These are phyloP conservation scores for Tridacna gigas DNA, from an alignment of 2,888 invertebrate species.

Conservation along the genomic window DNA sequence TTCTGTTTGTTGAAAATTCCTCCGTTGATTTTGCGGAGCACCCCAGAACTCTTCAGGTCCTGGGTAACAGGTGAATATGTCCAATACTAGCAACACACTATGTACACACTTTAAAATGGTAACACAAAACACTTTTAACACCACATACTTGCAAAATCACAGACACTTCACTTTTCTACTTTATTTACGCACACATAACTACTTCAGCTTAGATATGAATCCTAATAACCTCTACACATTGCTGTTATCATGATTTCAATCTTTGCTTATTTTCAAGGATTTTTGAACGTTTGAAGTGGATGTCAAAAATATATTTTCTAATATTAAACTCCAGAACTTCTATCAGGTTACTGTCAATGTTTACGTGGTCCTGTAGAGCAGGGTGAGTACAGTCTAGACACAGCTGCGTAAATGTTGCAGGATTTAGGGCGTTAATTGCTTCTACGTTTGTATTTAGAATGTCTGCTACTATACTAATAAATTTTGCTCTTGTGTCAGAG, in stretches of 20 bases:
- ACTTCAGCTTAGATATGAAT: neutral
- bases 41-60: constrained; percentile 1
- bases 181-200: neutral
- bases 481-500: neutral
- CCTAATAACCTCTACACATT: too few relatives aligned
- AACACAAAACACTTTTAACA: too few relatives aligned
- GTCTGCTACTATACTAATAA: neutral
- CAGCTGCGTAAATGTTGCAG: neutral
- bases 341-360: neutral
- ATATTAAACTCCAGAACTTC: neutral
- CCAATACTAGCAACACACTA: too few relatives aligned
- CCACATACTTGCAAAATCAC: neutral
- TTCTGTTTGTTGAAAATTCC: constrained; percentile 10
- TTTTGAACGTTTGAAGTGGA: neutral
- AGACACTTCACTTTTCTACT: neutral
- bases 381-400: neutral
- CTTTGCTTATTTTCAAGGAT: neutral
- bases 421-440: neutral
- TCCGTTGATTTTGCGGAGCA: constrained; percentile 14
- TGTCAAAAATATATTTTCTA: neutral
- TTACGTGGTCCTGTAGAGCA: too few relatives aligned
- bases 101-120: too few relatives aligned
- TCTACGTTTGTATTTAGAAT: neutral
- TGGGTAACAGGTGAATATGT: neutral
- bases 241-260: too few relatives aligned